Conservation (phyloP, 2,888 invertebrate species). For the Coenonympha arcania region DNA sequence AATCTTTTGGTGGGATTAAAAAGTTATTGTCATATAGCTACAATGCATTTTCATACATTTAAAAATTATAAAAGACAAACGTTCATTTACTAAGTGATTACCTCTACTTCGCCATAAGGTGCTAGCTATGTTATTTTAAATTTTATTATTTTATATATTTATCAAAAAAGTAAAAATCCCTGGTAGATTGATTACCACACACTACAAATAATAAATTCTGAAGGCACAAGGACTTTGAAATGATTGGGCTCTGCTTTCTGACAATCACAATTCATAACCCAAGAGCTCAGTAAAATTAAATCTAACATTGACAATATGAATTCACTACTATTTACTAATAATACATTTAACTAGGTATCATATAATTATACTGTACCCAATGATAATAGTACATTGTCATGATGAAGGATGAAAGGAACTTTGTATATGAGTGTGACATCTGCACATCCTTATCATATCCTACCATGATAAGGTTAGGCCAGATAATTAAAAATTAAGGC, state of each 20-base stretch:
- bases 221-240: conserved; percentile 34
- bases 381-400: conserved; percentile 20
- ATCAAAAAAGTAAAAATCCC: conserved; percentile 6
- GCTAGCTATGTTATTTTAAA: conserved; percentile 13
- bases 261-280: conserved; percentile 16
- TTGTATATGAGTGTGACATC: neutral
- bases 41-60: conserved; percentile 17
- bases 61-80: conserved; percentile 10
- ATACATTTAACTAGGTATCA: conserved; percentile 6
- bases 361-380: neutral
- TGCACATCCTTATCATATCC: neutral
- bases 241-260: conserved; percentile 24
- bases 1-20: conserved; percentile 46
- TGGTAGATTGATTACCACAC: conserved; percentile 20
- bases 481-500: conserved; percentile 15
- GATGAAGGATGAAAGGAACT: conserved; percentile 8
- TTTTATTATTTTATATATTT: conserved; percentile 13
- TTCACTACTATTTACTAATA: conserved; percentile 19
- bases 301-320: conserved; percentile 21
- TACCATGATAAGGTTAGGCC: conserved; percentile 4
- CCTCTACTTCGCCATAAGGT: conserved; percentile 11
- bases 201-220: conserved; percentile 29
- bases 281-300: conserved; percentile 8
- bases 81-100: conserved; percentile 14
- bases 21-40: conserved; percentile 45